phyloP scores from a whole-genome alignment of 2,888 invertebrate genomes.

The Lasius platythorax region DNA sequence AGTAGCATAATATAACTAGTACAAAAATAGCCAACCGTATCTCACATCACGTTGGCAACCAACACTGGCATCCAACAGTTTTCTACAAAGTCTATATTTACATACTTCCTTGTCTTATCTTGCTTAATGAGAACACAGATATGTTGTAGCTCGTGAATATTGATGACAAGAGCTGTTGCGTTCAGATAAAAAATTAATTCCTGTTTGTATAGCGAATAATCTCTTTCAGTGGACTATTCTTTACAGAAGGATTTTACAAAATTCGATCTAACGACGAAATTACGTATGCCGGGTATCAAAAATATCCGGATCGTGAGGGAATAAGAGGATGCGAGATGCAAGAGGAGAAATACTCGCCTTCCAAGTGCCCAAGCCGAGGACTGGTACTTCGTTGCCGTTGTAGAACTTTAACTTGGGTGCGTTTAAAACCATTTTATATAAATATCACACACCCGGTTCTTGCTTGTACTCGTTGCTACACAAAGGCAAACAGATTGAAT shows the following conservation, averaged over 20 bases:
- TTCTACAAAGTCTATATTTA: background rate
- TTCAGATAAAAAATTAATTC: background rate
- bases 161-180: background rate
- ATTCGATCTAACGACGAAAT: background rate
- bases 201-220: background rate
- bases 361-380: constrained; percentile 87
- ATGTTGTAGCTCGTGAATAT: background rate
- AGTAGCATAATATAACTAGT: background rate
- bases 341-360: constrained; percentile 81
- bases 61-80: background rate
- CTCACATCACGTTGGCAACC: background rate
- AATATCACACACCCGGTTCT: background rate
- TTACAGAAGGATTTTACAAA: background rate
- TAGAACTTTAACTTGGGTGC: constrained; percentile 84
- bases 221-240: background rate
- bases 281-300: background rate
- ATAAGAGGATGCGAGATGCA: background rate
- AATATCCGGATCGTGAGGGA: background rate
- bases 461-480: too few relatives aligned
- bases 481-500: background rate
- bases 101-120: background rate
- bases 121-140: background rate
- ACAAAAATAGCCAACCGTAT: background rate
- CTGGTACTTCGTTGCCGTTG: constrained; percentile 86
- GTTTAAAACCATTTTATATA: constrained; percentile 77